phyloP scores from a whole-genome alignment of 2,797 vertebrate species.

The Notoglanidium macrostoma region DNA sequence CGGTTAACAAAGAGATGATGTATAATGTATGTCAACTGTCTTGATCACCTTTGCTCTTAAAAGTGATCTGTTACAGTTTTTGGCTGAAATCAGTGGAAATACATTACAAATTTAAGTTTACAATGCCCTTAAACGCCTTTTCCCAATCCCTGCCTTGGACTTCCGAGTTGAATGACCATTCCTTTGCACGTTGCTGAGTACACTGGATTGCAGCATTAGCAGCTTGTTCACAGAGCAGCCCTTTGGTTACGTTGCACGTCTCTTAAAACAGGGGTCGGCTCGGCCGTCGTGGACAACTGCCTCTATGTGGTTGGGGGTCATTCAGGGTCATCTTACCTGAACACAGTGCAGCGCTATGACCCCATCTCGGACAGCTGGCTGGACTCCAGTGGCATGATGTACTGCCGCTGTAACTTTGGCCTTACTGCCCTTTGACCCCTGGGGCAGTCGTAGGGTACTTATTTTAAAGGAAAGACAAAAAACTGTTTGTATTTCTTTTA shows the following conservation, averaged over 20 bases:
- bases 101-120: not conserved
- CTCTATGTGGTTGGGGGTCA: slow-evolving; percentile 98
- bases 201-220: not conserved
- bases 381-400: slow-evolving; percentile 95
- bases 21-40: not conserved
- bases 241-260: not conserved
- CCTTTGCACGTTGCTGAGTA: not conserved
- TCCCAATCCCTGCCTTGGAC: not conserved
- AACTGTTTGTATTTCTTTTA: slow-evolving; percentile 61
- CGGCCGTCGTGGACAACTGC: slow-evolving; percentile 93
- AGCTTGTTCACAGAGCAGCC: not conserved
- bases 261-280: slow-evolving; percentile 85
- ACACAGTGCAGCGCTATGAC: slow-evolving; percentile 94
- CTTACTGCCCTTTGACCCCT: slow-evolving; percentile 91
- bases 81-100: not conserved
- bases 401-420: slow-evolving; percentile 98
- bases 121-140: not conserved
- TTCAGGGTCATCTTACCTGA: slow-evolving; percentile 96
- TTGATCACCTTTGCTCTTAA: not conserved
- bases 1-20: not conserved
- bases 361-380: slow-evolving; percentile 94
- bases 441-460: slow-evolving; percentile 57
- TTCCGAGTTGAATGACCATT: not conserved
- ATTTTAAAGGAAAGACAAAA: slow-evolving; percentile 61
- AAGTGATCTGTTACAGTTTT: not conserved